These are phyloP conservation scores for Leucopsar rothschildi DNA, from an alignment of 2,113 vertebrate species.

Conservation along the genomic window DNA sequence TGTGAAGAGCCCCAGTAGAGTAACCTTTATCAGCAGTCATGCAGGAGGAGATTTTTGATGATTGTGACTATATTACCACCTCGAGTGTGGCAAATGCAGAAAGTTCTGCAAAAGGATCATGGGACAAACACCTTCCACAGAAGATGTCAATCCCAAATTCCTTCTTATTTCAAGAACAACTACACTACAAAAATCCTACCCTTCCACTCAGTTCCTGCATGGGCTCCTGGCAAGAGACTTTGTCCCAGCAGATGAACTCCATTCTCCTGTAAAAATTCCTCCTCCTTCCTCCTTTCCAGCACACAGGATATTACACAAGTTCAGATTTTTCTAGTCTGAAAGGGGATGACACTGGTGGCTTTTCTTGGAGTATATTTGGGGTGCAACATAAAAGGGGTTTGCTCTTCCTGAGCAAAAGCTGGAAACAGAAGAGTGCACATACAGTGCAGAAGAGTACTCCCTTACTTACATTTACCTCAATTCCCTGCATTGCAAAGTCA, in stretches of 20 bases:
- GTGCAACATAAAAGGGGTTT: not conserved
- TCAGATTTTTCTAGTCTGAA: not conserved
- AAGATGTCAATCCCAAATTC: not conserved
- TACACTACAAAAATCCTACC: not conserved
- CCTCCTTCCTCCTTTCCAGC: not conserved
- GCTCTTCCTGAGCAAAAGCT: not conserved
- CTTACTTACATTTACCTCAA: not conserved
- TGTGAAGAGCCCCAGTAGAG: fast-evolving
- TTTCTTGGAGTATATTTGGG: not conserved
- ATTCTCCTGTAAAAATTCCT: not conserved
- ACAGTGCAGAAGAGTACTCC: not conserved
- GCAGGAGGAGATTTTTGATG: not conserved
- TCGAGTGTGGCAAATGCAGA: not conserved
- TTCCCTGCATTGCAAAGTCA: not conserved
- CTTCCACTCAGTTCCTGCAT: not conserved
- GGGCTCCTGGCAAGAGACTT: not conserved
- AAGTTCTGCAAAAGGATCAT: not conserved
- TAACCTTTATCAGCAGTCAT: not conserved
- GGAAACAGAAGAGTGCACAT: not conserved
- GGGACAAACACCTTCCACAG: not conserved
- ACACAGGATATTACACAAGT: not conserved
- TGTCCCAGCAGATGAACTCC: not conserved
- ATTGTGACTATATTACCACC: not conserved
- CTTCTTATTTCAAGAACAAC: not conserved
- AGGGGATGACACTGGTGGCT: not conserved